These are phyloP conservation scores for Eolophus roseicapilla DNA, from an alignment of 2,113 vertebrate species.

Conservation along the genomic window DNA sequence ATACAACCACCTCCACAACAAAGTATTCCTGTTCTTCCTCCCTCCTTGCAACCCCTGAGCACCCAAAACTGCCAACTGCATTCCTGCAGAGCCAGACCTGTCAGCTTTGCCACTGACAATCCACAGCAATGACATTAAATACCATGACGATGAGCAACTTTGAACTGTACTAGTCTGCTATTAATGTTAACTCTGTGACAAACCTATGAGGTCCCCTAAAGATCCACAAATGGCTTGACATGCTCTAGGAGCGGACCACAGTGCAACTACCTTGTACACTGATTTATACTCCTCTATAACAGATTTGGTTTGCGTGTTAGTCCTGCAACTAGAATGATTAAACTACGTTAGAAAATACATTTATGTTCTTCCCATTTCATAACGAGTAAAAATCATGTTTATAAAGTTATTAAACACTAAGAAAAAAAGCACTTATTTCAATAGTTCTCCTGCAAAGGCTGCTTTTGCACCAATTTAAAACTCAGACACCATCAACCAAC, in stretches of 20 bases:
- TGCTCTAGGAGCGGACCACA: not conserved
- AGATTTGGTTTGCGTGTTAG: not conserved
- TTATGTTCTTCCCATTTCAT: not conserved
- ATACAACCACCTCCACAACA: not conserved
- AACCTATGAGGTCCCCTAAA: not conserved
- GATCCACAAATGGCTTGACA: not conserved
- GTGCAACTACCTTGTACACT: not conserved
- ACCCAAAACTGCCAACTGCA: not conserved
- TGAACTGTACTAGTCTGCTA: not conserved
- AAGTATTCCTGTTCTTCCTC: not conserved
- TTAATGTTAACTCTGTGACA: not conserved
- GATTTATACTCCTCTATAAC: not conserved
- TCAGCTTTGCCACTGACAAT: not conserved
- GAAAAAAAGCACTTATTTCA: not conserved
- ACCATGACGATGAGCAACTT: not conserved
- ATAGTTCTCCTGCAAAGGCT: not conserved
- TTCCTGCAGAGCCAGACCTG: not conserved
- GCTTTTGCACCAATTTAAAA: not conserved
- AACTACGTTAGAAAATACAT: not conserved
- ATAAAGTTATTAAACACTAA: not conserved
- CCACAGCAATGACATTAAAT: not conserved
- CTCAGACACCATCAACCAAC: not conserved
- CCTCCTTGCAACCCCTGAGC: fast-evolving
- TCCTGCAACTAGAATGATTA: not conserved
- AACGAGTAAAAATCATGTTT: not conserved